Evolutionary conservation across 2,888 invertebrate species (phyloP).

Genomic region (Philereme vetulata): DNA sequence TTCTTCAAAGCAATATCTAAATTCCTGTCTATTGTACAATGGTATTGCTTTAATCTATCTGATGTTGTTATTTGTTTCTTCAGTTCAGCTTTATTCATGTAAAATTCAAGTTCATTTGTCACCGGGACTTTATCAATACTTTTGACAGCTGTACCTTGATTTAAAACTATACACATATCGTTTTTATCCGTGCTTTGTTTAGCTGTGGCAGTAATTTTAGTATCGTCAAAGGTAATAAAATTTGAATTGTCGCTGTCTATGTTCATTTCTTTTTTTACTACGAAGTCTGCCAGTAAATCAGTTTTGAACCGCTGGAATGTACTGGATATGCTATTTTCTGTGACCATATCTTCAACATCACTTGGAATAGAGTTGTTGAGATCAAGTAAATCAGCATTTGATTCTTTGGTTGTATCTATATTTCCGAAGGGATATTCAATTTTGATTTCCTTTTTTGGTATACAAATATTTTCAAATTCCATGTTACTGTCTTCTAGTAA

Average conservation of each 20-base stretch:
- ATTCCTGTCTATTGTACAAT: constrained; percentile 64
- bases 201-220: neutral
- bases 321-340: constrained; percentile 26
- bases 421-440: neutral
- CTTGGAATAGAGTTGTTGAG: constrained; percentile 27
- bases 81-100: constrained; percentile 30
- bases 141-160: constrained; percentile 15
- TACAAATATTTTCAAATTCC: constrained; percentile 9
- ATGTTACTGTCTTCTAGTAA: constrained; percentile 21
- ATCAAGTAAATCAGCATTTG: neutral
- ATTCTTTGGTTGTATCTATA: neutral
- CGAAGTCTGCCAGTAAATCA: constrained; percentile 12
- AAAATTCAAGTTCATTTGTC: constrained; percentile 31
- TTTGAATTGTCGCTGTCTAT: constrained; percentile 9
- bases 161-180: constrained; percentile 17
- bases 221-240: constrained; percentile 7
- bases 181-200: neutral
- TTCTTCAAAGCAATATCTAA: constrained; percentile 63
- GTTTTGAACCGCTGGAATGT: constrained; percentile 17
- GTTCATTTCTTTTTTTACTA: constrained; percentile 12
- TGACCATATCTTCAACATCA: constrained; percentile 25
- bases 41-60: constrained; percentile 16
- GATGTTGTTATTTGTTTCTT: constrained; percentile 22
- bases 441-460: neutral
- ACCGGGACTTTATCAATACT: constrained; percentile 10